Evolutionary conservation across 2,888 invertebrate genomes (phyloP).

Genomic region (Noctuana brunneofusca): DNA sequence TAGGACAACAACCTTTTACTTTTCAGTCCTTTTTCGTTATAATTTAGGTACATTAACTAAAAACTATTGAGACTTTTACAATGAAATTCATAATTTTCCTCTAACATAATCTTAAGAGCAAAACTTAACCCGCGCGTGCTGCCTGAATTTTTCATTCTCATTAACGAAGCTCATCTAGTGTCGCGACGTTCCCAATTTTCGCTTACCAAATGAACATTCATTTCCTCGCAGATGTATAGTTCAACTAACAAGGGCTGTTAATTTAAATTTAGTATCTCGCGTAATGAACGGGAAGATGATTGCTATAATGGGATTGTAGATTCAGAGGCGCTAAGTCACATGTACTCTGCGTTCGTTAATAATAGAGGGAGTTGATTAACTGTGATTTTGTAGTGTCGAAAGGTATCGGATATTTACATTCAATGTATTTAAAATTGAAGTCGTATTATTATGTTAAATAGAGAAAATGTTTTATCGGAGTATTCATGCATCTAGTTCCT

Average conservation of each 20-base stretch:
- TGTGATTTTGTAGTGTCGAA: slow-evolving; percentile 32
- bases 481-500: too few species aligned
- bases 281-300: slow-evolving; percentile 81
- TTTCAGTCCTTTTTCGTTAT: too few species aligned
- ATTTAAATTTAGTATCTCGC: slow-evolving; percentile 82
- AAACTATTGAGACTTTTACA: too few species aligned
- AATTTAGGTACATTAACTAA: too few species aligned
- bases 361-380: slow-evolving; percentile 31
- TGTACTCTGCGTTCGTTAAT: slow-evolving; percentile 29
- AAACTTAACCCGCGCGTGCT: slow-evolving; percentile 24
- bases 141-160: slow-evolving; percentile 34
- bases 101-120: slow-evolving; percentile 1
- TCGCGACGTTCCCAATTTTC: slow-evolving; percentile 45
- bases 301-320: slow-evolving; percentile 78
- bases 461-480: too few species aligned
- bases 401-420: slow-evolving; percentile 16
- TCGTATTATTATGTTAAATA: neutral
- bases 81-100: slow-evolving; percentile 1
- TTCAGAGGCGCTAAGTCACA: slow-evolving; percentile 47
- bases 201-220: slow-evolving; percentile 74
- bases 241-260: slow-evolving; percentile 79
- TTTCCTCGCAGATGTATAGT: slow-evolving; percentile 71
- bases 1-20: too few species aligned
- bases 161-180: slow-evolving; percentile 33
- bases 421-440: neutral